These are phyloP conservation scores for Platysteira castanea DNA, from an alignment of 2,113 vertebrate genomes.

Conservation along the genomic window DNA sequence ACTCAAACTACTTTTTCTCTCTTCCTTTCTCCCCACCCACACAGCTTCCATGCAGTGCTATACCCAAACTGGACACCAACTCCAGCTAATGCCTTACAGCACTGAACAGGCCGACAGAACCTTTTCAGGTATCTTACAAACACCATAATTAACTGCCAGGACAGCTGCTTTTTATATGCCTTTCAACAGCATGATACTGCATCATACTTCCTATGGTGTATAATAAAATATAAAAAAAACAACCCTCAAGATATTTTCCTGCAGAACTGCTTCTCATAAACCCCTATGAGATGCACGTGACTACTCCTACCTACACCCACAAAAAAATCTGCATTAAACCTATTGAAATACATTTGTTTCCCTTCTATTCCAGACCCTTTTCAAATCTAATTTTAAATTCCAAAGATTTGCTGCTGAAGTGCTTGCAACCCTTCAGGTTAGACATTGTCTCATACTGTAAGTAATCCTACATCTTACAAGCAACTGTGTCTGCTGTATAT, in stretches of 20 bases:
- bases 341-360: background rate
- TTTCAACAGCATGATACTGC: background rate
- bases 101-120: background rate
- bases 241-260: background rate
- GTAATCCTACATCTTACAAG: background rate
- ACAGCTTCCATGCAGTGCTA: background rate
- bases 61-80: background rate
- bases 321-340: background rate
- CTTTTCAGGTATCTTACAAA: background rate
- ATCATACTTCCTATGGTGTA: background rate
- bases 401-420: background rate
- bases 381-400: background rate
- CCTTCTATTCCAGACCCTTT: background rate
- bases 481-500: background rate
- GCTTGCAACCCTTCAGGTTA: background rate
- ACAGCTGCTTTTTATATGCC: background rate
- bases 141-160: background rate
- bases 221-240: background rate
- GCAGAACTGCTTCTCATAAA: background rate
- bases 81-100: background rate
- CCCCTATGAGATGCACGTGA: background rate
- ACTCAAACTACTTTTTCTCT: background rate
- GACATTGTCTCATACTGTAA: background rate
- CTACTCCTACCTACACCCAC: background rate
- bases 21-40: background rate